Evolutionary conservation across 2,113 vertebrate genomes (phyloP), one percentile per base, ranked within the genome.

Genomic region (Spermophilus dauricus): DNA sequence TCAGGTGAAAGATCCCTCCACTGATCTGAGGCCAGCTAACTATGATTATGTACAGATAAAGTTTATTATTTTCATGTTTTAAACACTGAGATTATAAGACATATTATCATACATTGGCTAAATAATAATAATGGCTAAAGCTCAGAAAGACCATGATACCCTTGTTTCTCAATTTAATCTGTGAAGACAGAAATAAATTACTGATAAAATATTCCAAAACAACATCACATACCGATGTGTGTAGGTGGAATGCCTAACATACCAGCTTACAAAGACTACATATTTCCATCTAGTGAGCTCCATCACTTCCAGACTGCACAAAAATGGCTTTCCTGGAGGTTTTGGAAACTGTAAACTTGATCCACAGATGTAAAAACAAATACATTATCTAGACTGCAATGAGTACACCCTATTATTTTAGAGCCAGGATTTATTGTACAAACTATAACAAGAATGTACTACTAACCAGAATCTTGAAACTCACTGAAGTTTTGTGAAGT

Each of bases 121-220:
- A 51, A 76, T 42, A 75, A 48, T 28, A 95, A 73, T 32, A 10
- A 10, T 77, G 42, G n/a, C 42, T 80, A 58, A 91, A 91, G 9
- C 48, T 91, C 37, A 93, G 75, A 83, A 92, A 93, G 87, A 88
- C 5, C 53, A 22, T 2, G n/a, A 45, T 42, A 78, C 14, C 34
- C 26, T 51, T 37, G n/a, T 86, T 91, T 94, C 48, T 85, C 69
- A 37, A 67, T 67, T 95, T 72, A 94, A 48, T 69, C n/a, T 90
- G 58, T 95, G 56, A 61, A 93, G 94, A 89, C 20, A 81, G 12
- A 92, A 92, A 78, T 32, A 78, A 1, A 72, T 30, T 84, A 81
- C 12, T 77, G 63, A 56, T 3, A 67, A 69, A 95, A 84, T 16
- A 45, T 18, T 93, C 39, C n/a, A 22, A 84, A 96, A 91, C 30